Conservation (phyloP, 2,113 vertebrate genomes). For the Cryptotis parvus region DNA sequence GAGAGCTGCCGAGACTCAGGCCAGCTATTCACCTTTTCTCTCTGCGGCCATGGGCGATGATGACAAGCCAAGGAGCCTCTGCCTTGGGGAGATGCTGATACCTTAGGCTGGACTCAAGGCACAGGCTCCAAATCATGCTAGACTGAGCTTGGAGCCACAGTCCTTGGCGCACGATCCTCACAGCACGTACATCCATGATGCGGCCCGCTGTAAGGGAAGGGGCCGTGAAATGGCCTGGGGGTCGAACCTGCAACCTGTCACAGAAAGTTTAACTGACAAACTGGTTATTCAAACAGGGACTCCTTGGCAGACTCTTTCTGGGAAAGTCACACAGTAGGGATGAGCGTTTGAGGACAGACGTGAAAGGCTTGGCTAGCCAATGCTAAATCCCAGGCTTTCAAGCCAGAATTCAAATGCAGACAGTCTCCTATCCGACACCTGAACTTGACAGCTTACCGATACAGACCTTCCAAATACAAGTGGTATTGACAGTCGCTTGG, state of each 20-base stretch:
- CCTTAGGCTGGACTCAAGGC: too few species aligned
- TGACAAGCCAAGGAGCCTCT: not conserved
- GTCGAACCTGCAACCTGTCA: not conserved
- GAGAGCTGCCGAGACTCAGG: not conserved
- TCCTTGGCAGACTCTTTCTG: conserved; percentile 13
- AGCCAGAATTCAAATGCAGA: conserved; percentile 46
- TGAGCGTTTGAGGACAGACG: conserved; percentile 37
- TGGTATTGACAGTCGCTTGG: not conserved
- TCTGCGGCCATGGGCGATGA: too few species aligned
- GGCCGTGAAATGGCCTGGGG: not conserved
- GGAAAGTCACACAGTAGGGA: conserved; percentile 40
- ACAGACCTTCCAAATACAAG: conserved; percentile 20
- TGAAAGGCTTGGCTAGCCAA: not conserved
- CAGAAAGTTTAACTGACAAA: conserved; percentile 50
- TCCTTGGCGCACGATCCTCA: too few species aligned
- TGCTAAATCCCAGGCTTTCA: conserved; percentile 51
- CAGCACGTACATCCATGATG: too few species aligned
- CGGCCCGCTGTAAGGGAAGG: not conserved
- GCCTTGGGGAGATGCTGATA: too few species aligned
- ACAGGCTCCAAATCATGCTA: not conserved
- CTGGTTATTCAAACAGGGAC: not conserved
- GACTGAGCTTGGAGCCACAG: too few species aligned
- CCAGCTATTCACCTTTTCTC: too few species aligned
- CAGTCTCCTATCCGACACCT: not conserved
- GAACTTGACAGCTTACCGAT: conserved; percentile 12